Evolutionary conservation across 2,888 invertebrate genomes (phyloP).

Genomic region (Ramazzottius varieornatus): DNA sequence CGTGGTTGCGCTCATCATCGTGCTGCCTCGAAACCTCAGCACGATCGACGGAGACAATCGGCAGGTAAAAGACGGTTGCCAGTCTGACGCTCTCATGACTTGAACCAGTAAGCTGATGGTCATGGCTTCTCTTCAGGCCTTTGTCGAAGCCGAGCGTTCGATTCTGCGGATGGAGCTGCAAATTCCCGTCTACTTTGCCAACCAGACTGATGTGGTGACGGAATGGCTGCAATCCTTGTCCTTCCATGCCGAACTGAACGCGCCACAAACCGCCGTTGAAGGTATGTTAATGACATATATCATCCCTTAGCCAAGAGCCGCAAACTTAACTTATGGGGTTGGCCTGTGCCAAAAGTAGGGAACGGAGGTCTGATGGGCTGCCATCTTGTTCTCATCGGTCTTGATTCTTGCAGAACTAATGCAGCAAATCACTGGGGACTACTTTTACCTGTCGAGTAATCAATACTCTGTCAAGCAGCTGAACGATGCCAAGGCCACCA

Average conservation of each 20-base stretch:
- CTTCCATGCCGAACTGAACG: neutral
- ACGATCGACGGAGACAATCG: neutral
- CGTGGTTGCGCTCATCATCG: neutral
- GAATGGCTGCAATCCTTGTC: slow-evolving; percentile 2
- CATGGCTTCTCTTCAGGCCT: slow-evolving; percentile 13
- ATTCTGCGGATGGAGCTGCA: slow-evolving; percentile 49
- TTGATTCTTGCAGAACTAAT: neutral
- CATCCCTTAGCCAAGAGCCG: too few relatives aligned
- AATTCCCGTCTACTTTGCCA: slow-evolving; percentile 63
- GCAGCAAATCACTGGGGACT: neutral
- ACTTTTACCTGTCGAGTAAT: neutral
- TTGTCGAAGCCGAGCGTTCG: slow-evolving; percentile 39
- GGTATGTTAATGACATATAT: too few relatives aligned
- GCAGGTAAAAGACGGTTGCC: neutral
- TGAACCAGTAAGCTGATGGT: neutral
- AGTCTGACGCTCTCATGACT: neutral
- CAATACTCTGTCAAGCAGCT: neutral
- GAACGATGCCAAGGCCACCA: neutral
- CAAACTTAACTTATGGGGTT: too few relatives aligned
- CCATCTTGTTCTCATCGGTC: too few relatives aligned
- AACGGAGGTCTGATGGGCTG: too few relatives aligned
- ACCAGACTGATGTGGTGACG: slow-evolving; percentile 33
- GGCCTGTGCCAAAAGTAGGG: neutral
- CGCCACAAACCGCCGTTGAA: neutral
- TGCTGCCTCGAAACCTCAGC: neutral